Evolutionary conservation across 2,113 vertebrate genomes (phyloP).

Genomic region (Cyanocitta stelleri): DNA sequence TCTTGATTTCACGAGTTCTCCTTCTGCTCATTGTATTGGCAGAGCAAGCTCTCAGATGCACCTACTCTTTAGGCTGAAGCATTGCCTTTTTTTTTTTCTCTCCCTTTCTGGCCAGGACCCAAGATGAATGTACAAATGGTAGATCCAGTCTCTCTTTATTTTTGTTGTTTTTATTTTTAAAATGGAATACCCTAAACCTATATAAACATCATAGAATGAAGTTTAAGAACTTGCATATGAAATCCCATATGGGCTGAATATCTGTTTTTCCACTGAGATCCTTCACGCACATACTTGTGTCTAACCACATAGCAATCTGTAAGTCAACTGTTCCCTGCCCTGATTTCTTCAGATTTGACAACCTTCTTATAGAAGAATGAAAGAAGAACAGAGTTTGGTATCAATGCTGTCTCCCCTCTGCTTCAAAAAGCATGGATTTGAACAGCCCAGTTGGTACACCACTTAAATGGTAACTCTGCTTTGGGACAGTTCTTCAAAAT

Average conservation of each 20-base stretch:
- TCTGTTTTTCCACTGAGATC: neutral
- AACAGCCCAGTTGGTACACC: neutral
- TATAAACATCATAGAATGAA: neutral
- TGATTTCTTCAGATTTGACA: neutral
- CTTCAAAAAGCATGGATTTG: neutral
- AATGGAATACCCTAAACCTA: neutral
- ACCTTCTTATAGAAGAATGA: neutral
- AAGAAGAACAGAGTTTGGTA: neutral
- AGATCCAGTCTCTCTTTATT: neutral
- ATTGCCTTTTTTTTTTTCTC: neutral
- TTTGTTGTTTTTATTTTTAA: neutral
- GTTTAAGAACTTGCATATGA: neutral
- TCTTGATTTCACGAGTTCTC: neutral
- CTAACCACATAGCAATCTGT: neutral
- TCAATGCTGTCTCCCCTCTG: neutral
- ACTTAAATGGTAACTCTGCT: neutral
- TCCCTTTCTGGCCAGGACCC: neutral
- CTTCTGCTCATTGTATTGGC: neutral
- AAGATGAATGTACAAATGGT: neutral
- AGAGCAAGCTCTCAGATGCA: accelerated
- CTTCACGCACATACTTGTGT: neutral
- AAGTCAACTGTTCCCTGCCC: neutral
- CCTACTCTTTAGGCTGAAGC: neutral
- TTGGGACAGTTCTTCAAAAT: neutral
- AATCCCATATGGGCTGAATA: neutral